Evolutionary conservation across 2,113 vertebrate genomes (phyloP).

Genomic region (Apteryx mantelli): DNA sequence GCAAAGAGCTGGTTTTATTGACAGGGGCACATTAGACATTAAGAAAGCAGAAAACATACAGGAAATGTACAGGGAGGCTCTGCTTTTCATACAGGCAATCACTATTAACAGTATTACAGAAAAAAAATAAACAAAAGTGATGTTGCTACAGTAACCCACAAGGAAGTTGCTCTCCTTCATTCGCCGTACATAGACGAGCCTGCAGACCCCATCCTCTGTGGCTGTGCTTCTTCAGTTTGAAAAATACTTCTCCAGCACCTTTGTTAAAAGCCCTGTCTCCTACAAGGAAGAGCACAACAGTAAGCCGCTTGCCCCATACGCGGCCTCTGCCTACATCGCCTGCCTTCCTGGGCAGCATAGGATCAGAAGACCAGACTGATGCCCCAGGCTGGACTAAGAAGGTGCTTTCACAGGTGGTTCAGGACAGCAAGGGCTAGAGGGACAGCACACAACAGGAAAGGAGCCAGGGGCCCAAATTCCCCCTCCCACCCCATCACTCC

Average conservation of each 20-base stretch:
- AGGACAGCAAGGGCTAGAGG: not conserved
- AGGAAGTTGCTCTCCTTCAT: not conserved
- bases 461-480: not conserved
- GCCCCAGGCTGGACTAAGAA: fast-evolving
- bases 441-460: not conserved
- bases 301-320: not conserved
- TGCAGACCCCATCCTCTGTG: not conserved
- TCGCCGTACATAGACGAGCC: not conserved
- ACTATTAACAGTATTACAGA: slow-evolving; percentile 22
- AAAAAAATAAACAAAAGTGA: slow-evolving; percentile 33
- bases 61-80: slow-evolving; percentile 25
- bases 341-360: fast-evolving
- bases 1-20: slow-evolving; percentile 72
- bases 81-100: not conserved
- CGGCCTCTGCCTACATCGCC: not conserved
- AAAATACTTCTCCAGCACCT: slow-evolving; percentile 85
- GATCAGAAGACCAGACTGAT: not conserved
- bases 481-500: not conserved
- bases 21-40: not conserved
- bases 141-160: slow-evolving; percentile 39
- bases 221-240: slow-evolving; percentile 76
- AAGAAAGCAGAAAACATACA: slow-evolving; percentile 6
- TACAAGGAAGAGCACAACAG: slow-evolving; percentile 32
- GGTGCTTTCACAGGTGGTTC: not conserved
- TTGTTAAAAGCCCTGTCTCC: slow-evolving; percentile 81